Percentiles rank a stretch among this genome's conserved stretches.
Evolutionary conservation across 2,888 invertebrate species (phyloP).

Genomic region (Allacma fusca): DNA sequence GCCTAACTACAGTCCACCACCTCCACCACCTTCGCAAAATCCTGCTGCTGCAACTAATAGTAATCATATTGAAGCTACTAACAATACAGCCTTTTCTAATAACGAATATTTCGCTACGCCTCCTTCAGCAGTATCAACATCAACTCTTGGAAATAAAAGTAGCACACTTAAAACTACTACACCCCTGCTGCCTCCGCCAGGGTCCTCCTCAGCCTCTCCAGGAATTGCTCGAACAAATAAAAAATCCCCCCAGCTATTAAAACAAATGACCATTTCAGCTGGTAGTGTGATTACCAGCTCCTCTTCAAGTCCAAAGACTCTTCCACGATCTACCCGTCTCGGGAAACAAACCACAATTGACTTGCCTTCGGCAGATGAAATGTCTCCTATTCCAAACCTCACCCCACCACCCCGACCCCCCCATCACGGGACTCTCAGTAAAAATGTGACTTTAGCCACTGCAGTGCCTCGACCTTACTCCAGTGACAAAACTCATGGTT

Average conservation of each 20-base stretch:
- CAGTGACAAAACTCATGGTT: constrained; percentile 61
- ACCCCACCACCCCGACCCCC: constrained; percentile 60
- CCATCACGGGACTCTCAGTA: constrained; percentile 32
- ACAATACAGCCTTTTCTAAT: constrained; percentile 42
- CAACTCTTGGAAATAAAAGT: background rate
- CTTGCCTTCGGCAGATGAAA: constrained; percentile 49
- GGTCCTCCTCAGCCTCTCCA: constrained; percentile 35
- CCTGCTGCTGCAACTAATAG: background rate
- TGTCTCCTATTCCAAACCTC: constrained; percentile 56
- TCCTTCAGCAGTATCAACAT: background rate
- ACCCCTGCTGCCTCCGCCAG: constrained; percentile 24
- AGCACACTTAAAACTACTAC: constrained; percentile 20
- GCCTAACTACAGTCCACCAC: constrained; percentile 60
- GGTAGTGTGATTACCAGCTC: constrained; percentile 44
- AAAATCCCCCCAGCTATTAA: constrained; percentile 58
- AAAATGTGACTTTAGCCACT: constrained; percentile 44
- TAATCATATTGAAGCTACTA: constrained; percentile 11
- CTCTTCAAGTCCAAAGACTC: constrained; percentile 59
- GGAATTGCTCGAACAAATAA: constrained; percentile 44
- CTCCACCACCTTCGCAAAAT: constrained; percentile 45
- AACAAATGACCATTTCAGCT: constrained; percentile 60
- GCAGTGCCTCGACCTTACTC: constrained; percentile 61
- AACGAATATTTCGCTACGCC: constrained; percentile 50
- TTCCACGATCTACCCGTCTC: constrained; percentile 51
- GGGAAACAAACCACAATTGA: constrained; percentile 54